Evolutionary conservation across 1,140 invertebrate species (phyloP).

Genomic region (Hyles vespertilio): DNA sequence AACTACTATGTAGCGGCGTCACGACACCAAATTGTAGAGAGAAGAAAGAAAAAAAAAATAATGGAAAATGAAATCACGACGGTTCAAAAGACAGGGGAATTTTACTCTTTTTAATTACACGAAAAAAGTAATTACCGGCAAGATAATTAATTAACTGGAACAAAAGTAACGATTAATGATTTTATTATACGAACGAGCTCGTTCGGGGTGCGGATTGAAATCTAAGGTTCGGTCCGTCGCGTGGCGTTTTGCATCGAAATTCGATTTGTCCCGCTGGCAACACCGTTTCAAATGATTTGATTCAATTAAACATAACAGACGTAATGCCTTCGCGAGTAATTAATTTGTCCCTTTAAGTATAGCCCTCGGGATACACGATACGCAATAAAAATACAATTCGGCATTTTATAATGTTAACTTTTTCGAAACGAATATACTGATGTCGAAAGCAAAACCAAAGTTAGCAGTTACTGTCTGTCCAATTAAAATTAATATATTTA

Average conservation of each 20-base stretch:
- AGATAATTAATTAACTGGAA: constrained; percentile 76
- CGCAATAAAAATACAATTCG: too few species aligned
- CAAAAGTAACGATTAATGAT: constrained; percentile 76
- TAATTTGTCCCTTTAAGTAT: constrained; percentile 26
- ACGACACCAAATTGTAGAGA: constrained; percentile 70
- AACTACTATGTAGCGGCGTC: constrained; percentile 60
- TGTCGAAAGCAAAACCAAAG: too few species aligned
- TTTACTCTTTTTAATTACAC: constrained; percentile 75
- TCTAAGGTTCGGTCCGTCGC: constrained; percentile 45
- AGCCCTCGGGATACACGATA: too few species aligned
- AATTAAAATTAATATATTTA: too few species aligned
- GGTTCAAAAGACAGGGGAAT: constrained; percentile 72
- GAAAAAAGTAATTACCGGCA: constrained; percentile 75
- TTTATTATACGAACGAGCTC: constrained; percentile 73
- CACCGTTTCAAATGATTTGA: constrained; percentile 53
- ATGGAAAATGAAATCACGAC: constrained; percentile 74
- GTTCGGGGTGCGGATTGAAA: constrained; percentile 56
- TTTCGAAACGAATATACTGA: too few species aligned
- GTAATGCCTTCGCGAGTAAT: constrained; percentile 22
- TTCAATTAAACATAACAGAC: constrained; percentile 55
- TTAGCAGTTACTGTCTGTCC: too few species aligned
- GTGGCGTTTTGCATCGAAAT: constrained; percentile 44
- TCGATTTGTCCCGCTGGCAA: constrained; percentile 42
- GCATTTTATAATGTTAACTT: too few species aligned
- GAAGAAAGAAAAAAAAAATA: constrained; percentile 68